Evolutionary conservation across 2,113 vertebrate genomes (phyloP).

Genomic region (Phaetusa simplex): DNA sequence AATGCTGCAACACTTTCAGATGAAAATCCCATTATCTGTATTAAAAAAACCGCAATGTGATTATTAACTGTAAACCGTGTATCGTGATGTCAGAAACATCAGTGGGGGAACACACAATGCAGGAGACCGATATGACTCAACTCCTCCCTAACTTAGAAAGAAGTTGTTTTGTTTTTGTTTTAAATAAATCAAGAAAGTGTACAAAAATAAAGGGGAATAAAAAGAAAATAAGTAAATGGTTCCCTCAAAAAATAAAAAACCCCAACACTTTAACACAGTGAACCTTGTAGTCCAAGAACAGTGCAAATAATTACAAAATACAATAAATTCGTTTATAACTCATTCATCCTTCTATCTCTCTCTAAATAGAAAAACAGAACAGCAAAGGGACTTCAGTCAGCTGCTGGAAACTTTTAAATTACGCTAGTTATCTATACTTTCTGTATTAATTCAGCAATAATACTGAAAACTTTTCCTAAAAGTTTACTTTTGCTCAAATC

Average conservation of each 20-base stretch:
- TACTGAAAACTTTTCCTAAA: neutral
- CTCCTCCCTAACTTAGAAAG: neutral
- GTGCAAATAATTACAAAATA: neutral
- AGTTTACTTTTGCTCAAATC: neutral
- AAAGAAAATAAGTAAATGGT: neutral
- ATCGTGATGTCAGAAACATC: neutral
- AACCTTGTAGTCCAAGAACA: neutral
- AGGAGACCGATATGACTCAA: neutral
- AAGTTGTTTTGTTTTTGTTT: neutral
- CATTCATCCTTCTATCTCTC: neutral
- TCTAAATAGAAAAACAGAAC: neutral
- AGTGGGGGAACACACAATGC: neutral
- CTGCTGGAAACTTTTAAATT: neutral
- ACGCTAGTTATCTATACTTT: neutral
- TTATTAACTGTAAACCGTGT: neutral
- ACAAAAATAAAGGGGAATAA: neutral
- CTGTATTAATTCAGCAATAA: neutral
- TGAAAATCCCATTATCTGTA: constrained; percentile 89
- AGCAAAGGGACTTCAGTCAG: neutral
- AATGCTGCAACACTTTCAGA: constrained; percentile 87
- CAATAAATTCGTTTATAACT: accelerated
- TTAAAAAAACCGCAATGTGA: neutral
- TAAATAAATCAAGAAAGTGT: neutral
- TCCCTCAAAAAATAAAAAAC: neutral
- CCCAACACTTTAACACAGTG: neutral